These are phyloP conservation scores for Lamproptera curius DNA, from an alignment of 2,888 invertebrate genomes.

Conservation along the genomic window DNA sequence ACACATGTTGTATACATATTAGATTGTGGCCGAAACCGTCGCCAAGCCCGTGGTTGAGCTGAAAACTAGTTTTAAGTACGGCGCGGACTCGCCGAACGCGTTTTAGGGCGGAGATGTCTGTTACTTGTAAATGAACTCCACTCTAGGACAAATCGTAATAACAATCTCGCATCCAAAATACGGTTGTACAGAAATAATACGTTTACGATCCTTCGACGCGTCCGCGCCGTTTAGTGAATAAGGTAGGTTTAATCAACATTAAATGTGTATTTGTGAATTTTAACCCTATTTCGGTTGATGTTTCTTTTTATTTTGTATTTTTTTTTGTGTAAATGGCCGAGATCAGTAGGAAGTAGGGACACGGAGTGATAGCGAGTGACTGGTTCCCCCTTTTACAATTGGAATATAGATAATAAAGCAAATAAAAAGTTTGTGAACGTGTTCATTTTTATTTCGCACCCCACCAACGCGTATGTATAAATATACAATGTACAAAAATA, in stretches of 20 bases:
- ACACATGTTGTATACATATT: too few species aligned
- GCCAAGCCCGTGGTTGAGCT: constrained; percentile 60
- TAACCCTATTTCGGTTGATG: constrained; percentile 72
- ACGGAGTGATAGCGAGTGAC: constrained; percentile 70
- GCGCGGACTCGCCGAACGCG: constrained; percentile 43
- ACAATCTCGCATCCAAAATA: constrained; percentile 22
- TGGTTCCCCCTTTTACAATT: constrained; percentile 76
- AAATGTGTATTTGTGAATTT: constrained; percentile 78
- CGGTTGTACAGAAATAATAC: constrained; percentile 22
- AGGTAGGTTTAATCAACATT: constrained; percentile 71
- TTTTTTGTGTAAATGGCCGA: constrained; percentile 72
- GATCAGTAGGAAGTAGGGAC: constrained; percentile 70
- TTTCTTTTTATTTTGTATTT: constrained; percentile 74
- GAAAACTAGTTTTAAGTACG: constrained; percentile 36
- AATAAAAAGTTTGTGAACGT: constrained; percentile 67
- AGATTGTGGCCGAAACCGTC: constrained; percentile 66
- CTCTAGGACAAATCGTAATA: constrained; percentile 31
- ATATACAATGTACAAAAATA: constrained; percentile 58
- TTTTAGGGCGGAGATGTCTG: constrained; percentile 36
- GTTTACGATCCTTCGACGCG: constrained; percentile 44
- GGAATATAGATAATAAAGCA: constrained; percentile 74
- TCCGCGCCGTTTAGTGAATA: constrained; percentile 48
- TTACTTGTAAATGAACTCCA: constrained; percentile 39
- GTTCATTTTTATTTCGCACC: constrained; percentile 50
- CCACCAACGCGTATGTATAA: constrained; percentile 36